phyloP scores from a whole-genome alignment of 2,113 vertebrate genomes.

The Strix uralensis region DNA sequence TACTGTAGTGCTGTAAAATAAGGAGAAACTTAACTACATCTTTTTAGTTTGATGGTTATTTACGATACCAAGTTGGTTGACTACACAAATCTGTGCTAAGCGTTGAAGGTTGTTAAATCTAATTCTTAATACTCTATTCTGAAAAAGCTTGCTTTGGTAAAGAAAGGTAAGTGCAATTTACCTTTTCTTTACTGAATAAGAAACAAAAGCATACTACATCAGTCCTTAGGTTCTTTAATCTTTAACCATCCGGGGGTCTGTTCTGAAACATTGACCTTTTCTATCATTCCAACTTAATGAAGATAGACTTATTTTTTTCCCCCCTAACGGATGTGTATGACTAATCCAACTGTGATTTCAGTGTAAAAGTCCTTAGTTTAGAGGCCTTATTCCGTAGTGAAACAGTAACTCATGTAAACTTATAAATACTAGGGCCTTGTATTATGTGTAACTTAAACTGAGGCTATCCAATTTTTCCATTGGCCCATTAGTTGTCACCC shows the following conservation, averaged over 20 bases:
- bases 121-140: constrained; percentile 36
- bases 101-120: constrained; percentile 10
- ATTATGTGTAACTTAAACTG: neutral
- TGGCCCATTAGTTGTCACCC: neutral
- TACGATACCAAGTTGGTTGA: neutral
- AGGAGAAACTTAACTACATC: neutral
- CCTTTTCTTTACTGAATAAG: constrained; percentile 38
- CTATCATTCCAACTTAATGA: neutral
- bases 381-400: neutral
- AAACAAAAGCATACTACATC: neutral
- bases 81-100: neutral
- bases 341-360: neutral
- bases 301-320: neutral
- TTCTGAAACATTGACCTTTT: neutral
- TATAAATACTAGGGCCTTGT: neutral
- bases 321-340: neutral
- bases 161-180: constrained; percentile 37
- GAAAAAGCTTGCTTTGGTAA: constrained; percentile 56
- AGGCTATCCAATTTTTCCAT: neutral
- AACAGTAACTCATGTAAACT: neutral
- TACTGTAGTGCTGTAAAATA: neutral
- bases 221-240: neutral
- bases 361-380: neutral
- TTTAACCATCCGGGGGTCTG: neutral
- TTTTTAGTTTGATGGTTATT: neutral